These are phyloP conservation scores for Limosa lapponica DNA, from an alignment of 2,797 vertebrate species.

Conservation along the genomic window DNA sequence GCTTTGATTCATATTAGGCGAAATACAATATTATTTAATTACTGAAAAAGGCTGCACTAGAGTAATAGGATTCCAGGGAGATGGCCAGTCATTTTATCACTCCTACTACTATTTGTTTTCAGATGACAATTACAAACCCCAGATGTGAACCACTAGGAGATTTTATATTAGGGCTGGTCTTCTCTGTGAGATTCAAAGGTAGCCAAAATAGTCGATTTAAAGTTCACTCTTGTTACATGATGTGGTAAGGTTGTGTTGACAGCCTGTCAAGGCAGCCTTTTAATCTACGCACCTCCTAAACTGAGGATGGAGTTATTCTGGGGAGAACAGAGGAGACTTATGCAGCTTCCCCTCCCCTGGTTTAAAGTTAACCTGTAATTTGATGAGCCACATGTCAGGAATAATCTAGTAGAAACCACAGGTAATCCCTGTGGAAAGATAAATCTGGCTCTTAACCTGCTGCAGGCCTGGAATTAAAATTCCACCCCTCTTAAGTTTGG, in stretches of 20 bases:
- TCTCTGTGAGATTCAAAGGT: constrained; percentile 44
- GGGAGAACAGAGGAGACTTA: background rate
- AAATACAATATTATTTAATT: constrained; percentile 23
- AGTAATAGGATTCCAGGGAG: constrained; percentile 28
- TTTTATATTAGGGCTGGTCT: constrained; percentile 15
- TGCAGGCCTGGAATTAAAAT: constrained; percentile 15
- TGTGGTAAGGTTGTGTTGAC: constrained; percentile 46
- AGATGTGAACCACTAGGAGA: constrained; percentile 49
- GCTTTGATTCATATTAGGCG: background rate
- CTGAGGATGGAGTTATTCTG: background rate
- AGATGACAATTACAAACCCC: constrained; percentile 50
- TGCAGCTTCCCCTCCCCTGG: background rate
- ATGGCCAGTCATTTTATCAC: constrained; percentile 36
- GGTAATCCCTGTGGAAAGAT: constrained; percentile 37
- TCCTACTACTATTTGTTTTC: constrained; percentile 13
- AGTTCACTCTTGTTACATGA: constrained; percentile 27
- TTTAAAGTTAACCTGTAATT: constrained; percentile 47
- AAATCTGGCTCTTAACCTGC: constrained; percentile 28
- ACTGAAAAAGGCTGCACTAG: background rate
- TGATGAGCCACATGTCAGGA: constrained; percentile 20
- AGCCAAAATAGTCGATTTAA: constrained; percentile 43
- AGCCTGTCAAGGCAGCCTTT: constrained; percentile 22
- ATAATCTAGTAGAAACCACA: constrained; percentile 25
- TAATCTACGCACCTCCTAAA: constrained; percentile 25
- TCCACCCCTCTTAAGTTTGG: background rate